A percentile compares a stretch with the other conserved stretches of the same genome.
phyloP scores from a whole-genome alignment of 2,888 invertebrate genomes.

The Elysia crispata region DNA sequence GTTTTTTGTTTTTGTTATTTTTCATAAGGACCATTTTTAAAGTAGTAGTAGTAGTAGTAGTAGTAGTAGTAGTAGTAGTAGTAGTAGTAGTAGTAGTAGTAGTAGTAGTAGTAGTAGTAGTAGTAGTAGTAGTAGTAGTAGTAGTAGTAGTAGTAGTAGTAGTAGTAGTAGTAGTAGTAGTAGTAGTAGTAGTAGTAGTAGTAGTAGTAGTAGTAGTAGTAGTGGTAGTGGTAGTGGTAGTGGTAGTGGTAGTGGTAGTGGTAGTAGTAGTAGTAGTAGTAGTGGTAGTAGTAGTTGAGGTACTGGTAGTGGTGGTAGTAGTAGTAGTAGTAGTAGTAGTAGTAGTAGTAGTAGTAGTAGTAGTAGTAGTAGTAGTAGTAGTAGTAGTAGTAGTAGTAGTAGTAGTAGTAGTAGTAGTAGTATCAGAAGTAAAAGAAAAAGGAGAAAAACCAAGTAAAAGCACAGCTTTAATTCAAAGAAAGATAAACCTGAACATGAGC shows the following conservation, averaged over 20 bases:
- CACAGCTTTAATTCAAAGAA: no score
- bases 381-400: constrained; percentile 9
- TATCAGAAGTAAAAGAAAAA: no score
- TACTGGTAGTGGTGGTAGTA: constrained; percentile 1
- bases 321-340: constrained; percentile 10
- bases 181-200: constrained; percentile 1
- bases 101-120: constrained; percentile 18
- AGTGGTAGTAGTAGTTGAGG: no score
- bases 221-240: background rate
- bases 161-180: background rate
- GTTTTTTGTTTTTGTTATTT: no score
- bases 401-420: no score
- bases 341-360: constrained; percentile 2
- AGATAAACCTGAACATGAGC: no score
- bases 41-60: constrained; percentile 33
- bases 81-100: constrained; percentile 33
- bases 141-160: constrained; percentile 4
- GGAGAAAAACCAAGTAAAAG: no score
- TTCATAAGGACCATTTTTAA: no score
- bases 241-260: background rate
- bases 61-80: constrained; percentile 35
- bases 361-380: background rate
- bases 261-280: no score
- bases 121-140: constrained; percentile 9
- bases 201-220: constrained; percentile 1